A percentile compares a stretch with the other conserved stretches of the same genome.
These are phyloP conservation scores for Pogonomyrmex californicus DNA, from an alignment of 1,140 invertebrate species.

Conservation along the genomic window DNA sequence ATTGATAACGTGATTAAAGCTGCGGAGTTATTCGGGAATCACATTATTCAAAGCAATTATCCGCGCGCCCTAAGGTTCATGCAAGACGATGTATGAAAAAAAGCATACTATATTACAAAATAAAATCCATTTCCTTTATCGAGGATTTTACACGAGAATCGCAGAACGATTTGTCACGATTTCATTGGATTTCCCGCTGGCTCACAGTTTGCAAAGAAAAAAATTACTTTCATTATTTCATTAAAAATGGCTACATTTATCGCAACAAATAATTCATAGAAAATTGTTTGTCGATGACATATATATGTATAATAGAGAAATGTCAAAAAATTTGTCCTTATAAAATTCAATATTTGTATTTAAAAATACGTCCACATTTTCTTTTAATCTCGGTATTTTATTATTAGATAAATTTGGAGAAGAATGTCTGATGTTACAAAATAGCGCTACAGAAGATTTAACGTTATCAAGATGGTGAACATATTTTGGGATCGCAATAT, in stretches of 20 bases:
- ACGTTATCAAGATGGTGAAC: not conserved
- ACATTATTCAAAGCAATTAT: constrained; percentile 52
- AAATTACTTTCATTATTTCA: not conserved
- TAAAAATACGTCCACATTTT: too few species aligned
- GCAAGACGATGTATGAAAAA: not conserved
- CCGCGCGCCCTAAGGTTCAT: not conserved
- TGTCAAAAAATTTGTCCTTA: not conserved
- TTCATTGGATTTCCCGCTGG: not conserved
- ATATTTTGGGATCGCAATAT: constrained; percentile 24
- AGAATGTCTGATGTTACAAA: not conserved
- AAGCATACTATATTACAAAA: not conserved
- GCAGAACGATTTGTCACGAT: not conserved
- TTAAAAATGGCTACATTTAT: not conserved
- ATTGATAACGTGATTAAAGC: constrained; percentile 60
- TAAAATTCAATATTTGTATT: not conserved
- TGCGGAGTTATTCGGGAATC: constrained; percentile 42
- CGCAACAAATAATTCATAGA: not conserved
- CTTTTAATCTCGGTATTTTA: not conserved
- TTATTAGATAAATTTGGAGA: not conserved
- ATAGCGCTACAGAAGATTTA: not conserved
- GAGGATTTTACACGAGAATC: not conserved
- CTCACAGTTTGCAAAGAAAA: not conserved
- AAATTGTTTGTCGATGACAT: not conserved
- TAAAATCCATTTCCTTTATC: constrained; percentile 17
- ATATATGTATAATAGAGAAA: not conserved